Evolutionary conservation across 2,888 invertebrate genomes (phyloP).

Genomic region (Notodonta dromedarius): DNA sequence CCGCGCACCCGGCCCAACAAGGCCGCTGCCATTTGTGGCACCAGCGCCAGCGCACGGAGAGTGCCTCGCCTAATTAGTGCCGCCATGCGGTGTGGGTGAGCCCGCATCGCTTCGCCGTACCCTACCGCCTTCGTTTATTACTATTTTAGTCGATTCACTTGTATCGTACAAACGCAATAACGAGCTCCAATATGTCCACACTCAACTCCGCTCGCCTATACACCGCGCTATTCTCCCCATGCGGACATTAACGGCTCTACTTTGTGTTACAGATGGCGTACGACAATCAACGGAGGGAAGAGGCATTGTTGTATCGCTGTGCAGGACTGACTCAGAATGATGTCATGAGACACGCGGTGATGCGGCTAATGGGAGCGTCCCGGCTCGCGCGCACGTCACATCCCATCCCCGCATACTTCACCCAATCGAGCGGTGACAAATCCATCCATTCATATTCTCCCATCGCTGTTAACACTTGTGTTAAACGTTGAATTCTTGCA

Average conservation of each 20-base stretch:
- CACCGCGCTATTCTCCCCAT: slow-evolving; percentile 9
- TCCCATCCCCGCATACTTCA: slow-evolving; percentile 76
- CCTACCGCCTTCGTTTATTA: slow-evolving; percentile 66
- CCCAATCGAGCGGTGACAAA: slow-evolving; percentile 81
- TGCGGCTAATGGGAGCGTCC: slow-evolving; percentile 74
- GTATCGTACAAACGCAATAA: slow-evolving; percentile 40
- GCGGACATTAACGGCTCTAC: slow-evolving; percentile 31
- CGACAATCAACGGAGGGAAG: slow-evolving; percentile 52
- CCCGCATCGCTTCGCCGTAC: slow-evolving; percentile 60
- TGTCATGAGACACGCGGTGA: slow-evolving; percentile 65
- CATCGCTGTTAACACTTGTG: slow-evolving; percentile 62
- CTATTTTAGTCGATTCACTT: slow-evolving; percentile 42
- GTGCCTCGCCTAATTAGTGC: slow-evolving; percentile 74
- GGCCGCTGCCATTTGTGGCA: slow-evolving; percentile 76
- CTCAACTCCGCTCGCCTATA: slow-evolving; percentile 10
- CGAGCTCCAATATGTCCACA: slow-evolving; percentile 23
- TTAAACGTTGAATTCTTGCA: slow-evolving; percentile 60
- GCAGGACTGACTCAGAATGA: slow-evolving; percentile 75
- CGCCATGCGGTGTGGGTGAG: slow-evolving; percentile 73
- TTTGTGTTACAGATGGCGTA: slow-evolving; percentile 61
- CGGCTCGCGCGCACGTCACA: slow-evolving; percentile 60
- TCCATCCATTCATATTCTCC: slow-evolving; percentile 76
- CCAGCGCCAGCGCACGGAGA: slow-evolving; percentile 56
- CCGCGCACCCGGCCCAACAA: slow-evolving; percentile 70
- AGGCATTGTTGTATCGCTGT: slow-evolving; percentile 41